Base-by-base conservation (phyloP, 2,888 invertebrate genomes). In the Drosophila melanosoma region DNA sequence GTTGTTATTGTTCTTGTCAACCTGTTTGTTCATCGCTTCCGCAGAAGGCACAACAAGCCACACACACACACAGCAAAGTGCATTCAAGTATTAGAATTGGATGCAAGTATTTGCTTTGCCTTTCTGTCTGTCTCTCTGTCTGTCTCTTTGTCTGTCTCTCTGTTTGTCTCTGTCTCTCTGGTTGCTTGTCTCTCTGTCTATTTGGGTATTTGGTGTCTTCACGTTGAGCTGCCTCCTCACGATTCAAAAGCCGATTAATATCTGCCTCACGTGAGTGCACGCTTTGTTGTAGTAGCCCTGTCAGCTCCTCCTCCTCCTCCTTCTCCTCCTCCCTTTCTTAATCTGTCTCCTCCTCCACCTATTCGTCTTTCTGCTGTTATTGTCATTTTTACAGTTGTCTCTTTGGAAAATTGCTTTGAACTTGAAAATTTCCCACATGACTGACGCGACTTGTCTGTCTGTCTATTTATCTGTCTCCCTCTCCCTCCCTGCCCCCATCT, bases 361-460 rank as follows among this genome's bases (percentile, higher is more conserved):
- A 36, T 40, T 38, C 20, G 12, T 40, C 20, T 45, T 57, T 23
- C 45, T 59, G 42, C 58, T 65, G 42, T 45, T 66, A 48, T 61
- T 83, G 74, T 63, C 66, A 64, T 61, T 74, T 81, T 88, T 81
- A 81, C 79, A 81, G 79, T 87, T 74, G 80, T 49, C 71, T 80
- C 74, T 72, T 73, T 81, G 83, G 79, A 90, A 87, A 87, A 87
- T 86, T 79, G 89, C 76, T 90, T 87, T 87, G 87, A 87, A 87
- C 87, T 87, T 87, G 87, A 87, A 90, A 87, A 90, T 90, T 87
- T 87, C 87, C 90, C 87, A 87, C 90, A 89, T 87, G 87, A 90
- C 87, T 81, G 84, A 23, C 76, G 82, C 56, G 29, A 56, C 56
- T 56, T 56, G 12, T 56, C 56, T 56, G 36, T 29, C 26, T 38